Evolutionary conservation across 2,797 vertebrate species (phyloP), one percentile per base, ranked within the genome.

Genomic region (Sciurus carolinensis): DNA sequence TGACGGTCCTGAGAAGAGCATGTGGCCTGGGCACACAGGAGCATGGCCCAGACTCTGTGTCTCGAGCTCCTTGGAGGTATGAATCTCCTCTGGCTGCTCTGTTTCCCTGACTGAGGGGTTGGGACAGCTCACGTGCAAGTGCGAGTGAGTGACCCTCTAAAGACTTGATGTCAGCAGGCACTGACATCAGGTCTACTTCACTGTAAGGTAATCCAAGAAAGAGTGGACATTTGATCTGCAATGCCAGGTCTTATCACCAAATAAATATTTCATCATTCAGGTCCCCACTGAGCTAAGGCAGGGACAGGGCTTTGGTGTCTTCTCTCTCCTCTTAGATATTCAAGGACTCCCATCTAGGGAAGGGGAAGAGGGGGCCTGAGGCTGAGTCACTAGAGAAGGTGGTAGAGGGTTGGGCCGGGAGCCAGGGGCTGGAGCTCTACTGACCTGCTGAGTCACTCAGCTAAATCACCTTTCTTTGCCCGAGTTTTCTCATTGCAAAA

Each of bases 231-330:
- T 95, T 80, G 94, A 98, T 97, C 96, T 73, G 85, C 92, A 96
- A 82, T 81, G 82, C 77, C 80, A 94, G 50, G 80, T 92, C 93
- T 95, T 94, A 95, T 87, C 95, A 89, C 85, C 85, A 85, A 47
- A 96, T 98, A 90, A 97, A 97, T 97, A 95, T 95, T 97, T 96
- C 76, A 98, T 81, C 36, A 64, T 87, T 77, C 0, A 18, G 42
- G 62, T 75, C 54, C 50, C 91, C 7, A 44, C 84, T 50, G 93
- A 96, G 94, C 90, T 5, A 36, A 84, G 50, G 75, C 90, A 77
- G 39, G 82, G 62, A 81, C 73, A 84, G 91, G 83, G 62, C 66
- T 72, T 67, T 11, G 4, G 17, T 57, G 72, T 85, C 81, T 79
- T 28, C 50, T 4, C 72, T 44, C 77, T 69, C 33, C 33, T 94